Conservation (phyloP, 2,113 vertebrate species). For the Caracal caracal region DNA sequence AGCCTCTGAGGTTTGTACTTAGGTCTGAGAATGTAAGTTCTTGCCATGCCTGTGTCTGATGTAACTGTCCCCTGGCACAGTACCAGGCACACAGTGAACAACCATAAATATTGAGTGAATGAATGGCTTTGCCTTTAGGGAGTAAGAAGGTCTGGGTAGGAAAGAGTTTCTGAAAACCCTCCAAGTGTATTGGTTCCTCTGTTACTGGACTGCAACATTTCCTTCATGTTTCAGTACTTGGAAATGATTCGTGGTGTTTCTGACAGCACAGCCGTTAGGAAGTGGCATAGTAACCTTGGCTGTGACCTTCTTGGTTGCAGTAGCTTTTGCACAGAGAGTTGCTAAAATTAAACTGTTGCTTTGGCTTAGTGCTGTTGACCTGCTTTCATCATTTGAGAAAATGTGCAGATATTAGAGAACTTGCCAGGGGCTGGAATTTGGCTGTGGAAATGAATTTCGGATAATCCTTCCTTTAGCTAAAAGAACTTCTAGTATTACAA, state of each 20-base stretch:
- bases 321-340: constrained; percentile 50
- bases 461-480: constrained; percentile 18
- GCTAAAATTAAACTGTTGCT: constrained; percentile 75
- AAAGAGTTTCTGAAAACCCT: not conserved
- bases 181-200: not conserved
- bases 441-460: constrained; percentile 54
- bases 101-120: not conserved
- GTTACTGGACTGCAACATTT: not conserved
- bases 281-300: constrained; percentile 66
- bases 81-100: not conserved
- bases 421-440: constrained; percentile 52
- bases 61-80: not conserved
- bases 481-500: not conserved
- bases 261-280: not conserved
- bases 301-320: constrained; percentile 53
- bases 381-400: constrained; percentile 68
- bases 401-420: constrained; percentile 58
- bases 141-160: not conserved
- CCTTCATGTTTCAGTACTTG: not conserved
- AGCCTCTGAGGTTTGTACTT: not conserved
- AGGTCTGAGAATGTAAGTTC: not conserved
- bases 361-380: constrained; percentile 60
- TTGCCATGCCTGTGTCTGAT: not conserved
- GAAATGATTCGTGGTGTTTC: not conserved
- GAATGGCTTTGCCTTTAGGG: not conserved